Conservation (phyloP, 2,888 invertebrate genomes). For the Cremastinae sp. region DNA sequence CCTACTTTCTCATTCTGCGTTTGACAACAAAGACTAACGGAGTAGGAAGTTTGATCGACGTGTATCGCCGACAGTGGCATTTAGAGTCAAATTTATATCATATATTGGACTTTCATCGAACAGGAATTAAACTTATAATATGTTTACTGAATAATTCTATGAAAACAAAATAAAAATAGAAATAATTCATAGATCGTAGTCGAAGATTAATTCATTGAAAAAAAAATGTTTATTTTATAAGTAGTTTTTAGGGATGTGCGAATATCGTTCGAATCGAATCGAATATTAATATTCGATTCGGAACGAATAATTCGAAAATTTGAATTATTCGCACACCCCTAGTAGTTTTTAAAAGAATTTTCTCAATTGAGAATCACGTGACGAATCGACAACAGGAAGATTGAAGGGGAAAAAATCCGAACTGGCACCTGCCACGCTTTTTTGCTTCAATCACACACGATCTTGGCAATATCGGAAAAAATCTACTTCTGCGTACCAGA, state of each 20-base stretch:
- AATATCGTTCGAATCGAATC: no score
- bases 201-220: no score
- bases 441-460: slow-evolving; percentile 29
- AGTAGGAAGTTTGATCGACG: slow-evolving; percentile 64
- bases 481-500: background rate
- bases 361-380: background rate
- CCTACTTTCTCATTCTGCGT: slow-evolving; percentile 61
- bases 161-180: no score
- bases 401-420: slow-evolving; percentile 20
- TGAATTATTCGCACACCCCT: no score
- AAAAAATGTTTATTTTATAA: no score
- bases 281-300: no score
- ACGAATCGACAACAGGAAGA: slow-evolving; percentile 3
- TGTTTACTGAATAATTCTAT: no score
- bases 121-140: no score
- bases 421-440: slow-evolving; percentile 20
- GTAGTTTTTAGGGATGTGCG: no score
- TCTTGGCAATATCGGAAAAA: slow-evolving; percentile 18
- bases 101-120: background rate
- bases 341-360: background rate
- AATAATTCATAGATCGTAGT: no score
- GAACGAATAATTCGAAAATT: no score
- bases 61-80: slow-evolving; percentile 45
- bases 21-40: slow-evolving; percentile 54
- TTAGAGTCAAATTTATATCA: background rate